Evolutionary conservation across 2,888 invertebrate species (phyloP).

Genomic region (Drosophila percnosoma): DNA sequence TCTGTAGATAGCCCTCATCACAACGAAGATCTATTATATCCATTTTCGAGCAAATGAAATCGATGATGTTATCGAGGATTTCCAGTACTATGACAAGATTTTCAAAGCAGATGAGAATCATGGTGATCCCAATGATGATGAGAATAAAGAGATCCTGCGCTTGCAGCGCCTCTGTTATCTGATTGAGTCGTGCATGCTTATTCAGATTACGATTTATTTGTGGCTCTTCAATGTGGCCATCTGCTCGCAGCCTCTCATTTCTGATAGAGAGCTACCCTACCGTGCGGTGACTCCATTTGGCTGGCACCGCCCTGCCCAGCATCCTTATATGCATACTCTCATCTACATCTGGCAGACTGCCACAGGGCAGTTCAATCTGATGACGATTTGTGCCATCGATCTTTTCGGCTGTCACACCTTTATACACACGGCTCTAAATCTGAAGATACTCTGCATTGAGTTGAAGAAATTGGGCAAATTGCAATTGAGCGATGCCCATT

Average conservation of each 20-base stretch:
- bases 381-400: slow-evolving; percentile 70
- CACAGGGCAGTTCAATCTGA: slow-evolving; percentile 59
- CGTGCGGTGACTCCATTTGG: slow-evolving; percentile 70
- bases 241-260: slow-evolving; percentile 68
- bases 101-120: slow-evolving; percentile 1
- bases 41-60: slow-evolving; percentile 58
- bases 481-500: slow-evolving; percentile 21
- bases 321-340: slow-evolving; percentile 38
- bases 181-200: slow-evolving; percentile 49
- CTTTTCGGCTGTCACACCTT: slow-evolving; percentile 60
- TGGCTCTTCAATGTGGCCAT: slow-evolving; percentile 63
- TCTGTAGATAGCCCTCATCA: slow-evolving; percentile 65
- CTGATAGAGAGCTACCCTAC: slow-evolving; percentile 58
- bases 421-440: slow-evolving; percentile 71
- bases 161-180: slow-evolving; percentile 67
- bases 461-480: slow-evolving; percentile 55
- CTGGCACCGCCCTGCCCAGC: slow-evolving; percentile 39
- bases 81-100: slow-evolving; percentile 45
- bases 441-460: slow-evolving; percentile 74
- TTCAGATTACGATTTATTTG: slow-evolving; percentile 37
- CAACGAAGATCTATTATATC: slow-evolving; percentile 53
- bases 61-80: slow-evolving; percentile 55
- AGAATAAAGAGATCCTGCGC: slow-evolving; percentile 41
- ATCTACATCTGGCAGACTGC: slow-evolving; percentile 64
- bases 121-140: not conserved